Evolutionary conservation across 1,140 invertebrate species (phyloP).

Genomic region (Drosophila orena): DNA sequence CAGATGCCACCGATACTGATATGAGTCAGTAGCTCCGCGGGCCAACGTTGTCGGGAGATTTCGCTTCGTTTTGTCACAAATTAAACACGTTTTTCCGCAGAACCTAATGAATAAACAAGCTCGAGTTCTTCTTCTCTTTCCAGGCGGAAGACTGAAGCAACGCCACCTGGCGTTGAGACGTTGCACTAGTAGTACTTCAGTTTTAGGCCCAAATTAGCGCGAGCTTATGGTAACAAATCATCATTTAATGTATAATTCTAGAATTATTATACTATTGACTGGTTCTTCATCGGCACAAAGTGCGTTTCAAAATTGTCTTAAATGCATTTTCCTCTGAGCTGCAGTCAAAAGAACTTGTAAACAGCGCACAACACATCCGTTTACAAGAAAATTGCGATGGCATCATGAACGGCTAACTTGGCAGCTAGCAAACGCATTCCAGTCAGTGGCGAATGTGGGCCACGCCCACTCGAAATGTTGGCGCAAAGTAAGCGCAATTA

Average conservation of each 20-base stretch:
- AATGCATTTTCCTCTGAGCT: no score
- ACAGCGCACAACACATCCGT: conserved; percentile 17
- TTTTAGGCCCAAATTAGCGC: not conserved
- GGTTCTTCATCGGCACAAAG: not conserved
- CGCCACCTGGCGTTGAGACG: conserved; percentile 4
- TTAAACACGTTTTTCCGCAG: conserved; percentile 84
- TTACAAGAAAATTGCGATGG: conserved; percentile 12
- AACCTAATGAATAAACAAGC: conserved; percentile 84
- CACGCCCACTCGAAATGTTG: conserved; percentile 13
- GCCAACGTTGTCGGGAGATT: conserved; percentile 45
- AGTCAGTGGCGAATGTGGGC: not conserved
- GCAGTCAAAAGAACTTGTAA: conserved; percentile 12
- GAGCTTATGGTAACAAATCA: no score
- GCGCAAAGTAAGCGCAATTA: conserved; percentile 56
- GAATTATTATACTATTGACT: not conserved
- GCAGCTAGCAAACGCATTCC: conserved; percentile 17
- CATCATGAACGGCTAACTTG: not conserved
- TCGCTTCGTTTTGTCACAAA: conserved; percentile 83
- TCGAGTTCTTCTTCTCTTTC: conserved; percentile 10
- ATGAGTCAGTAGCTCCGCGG: conserved; percentile 24
- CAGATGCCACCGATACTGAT: conserved; percentile 43
- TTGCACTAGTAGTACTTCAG: not conserved
- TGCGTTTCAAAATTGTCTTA: no score
- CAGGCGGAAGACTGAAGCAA: not conserved
- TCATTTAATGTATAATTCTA: no score